Conservation (phyloP, 2,888 invertebrate genomes). For the Dicycla oo region DNA sequence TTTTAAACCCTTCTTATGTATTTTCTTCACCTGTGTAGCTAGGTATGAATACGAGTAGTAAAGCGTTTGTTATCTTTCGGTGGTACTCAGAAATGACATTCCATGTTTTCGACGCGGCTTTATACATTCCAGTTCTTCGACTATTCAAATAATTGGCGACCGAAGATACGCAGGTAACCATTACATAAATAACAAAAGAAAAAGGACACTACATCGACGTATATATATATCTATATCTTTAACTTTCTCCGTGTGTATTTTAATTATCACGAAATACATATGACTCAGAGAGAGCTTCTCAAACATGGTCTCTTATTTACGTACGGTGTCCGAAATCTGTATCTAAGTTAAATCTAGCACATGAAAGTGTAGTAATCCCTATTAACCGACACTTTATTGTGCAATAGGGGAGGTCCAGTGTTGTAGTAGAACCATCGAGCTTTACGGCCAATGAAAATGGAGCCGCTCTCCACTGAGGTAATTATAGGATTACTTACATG, state of each 20-base stretch:
- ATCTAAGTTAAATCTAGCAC: slow-evolving; percentile 80
- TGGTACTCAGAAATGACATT: background rate
- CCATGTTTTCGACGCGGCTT: background rate
- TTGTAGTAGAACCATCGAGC: slow-evolving; percentile 83
- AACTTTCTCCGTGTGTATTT: slow-evolving; percentile 22
- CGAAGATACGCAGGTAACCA: background rate
- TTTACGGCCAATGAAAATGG: slow-evolving; percentile 88
- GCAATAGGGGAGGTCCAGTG: slow-evolving; percentile 80
- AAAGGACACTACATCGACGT: too few species aligned
- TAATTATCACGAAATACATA: background rate
- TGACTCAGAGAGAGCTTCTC: slow-evolving; percentile 4
- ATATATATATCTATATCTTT: too few species aligned
- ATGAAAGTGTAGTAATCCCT: slow-evolving; percentile 85
- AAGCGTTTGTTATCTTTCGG: background rate
- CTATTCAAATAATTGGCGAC: background rate
- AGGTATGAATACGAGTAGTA: background rate
- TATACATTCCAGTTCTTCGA: background rate
- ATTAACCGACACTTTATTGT: slow-evolving; percentile 87
- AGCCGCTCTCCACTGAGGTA: slow-evolving; percentile 82
- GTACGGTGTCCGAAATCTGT: slow-evolving; percentile 68
- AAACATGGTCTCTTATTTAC: slow-evolving; percentile 51
- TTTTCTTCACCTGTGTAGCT: background rate
- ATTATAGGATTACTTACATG: slow-evolving; percentile 87
- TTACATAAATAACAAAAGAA: background rate
- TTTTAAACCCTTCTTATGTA: slow-evolving; percentile 16